These are phyloP conservation scores for Caenorhabditis auriculariae DNA, from an alignment of 2,888 invertebrate genomes.

Conservation along the genomic window DNA sequence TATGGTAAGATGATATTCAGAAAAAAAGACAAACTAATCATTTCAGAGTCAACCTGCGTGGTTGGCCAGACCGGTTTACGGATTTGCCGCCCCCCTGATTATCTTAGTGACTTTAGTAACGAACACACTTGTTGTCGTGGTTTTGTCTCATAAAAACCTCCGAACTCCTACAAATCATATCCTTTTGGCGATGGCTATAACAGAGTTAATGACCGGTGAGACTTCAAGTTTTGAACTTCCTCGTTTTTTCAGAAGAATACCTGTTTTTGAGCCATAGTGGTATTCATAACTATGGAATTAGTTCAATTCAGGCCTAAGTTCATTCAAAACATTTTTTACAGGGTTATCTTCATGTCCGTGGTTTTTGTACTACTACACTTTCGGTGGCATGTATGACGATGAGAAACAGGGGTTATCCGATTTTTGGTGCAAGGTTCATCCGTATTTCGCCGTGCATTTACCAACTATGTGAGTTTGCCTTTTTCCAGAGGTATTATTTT, in stretches of 20 bases:
- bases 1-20: not conserved
- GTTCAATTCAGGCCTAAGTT: not conserved
- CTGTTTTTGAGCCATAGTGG: not conserved
- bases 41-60: constrained; percentile 15
- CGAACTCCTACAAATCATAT: constrained; percentile 43
- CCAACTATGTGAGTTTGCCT: constrained; percentile 71
- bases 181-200: constrained; percentile 40
- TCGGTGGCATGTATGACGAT: constrained; percentile 16
- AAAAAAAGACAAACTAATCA: not conserved
- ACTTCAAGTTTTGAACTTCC: not conserved
- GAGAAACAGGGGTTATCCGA: constrained; percentile 9
- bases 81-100: constrained; percentile 30
- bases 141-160: constrained; percentile 30
- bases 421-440: constrained; percentile 61
- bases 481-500: not conserved
- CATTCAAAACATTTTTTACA: not conserved
- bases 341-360: constrained; percentile 35
- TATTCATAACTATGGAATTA: not conserved
- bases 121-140: constrained; percentile 34
- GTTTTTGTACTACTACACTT: constrained; percentile 42
- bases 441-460: constrained; percentile 69
- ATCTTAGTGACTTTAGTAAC: constrained; percentile 34
- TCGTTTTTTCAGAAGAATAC: not conserved
- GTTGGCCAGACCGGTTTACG: constrained; percentile 30
- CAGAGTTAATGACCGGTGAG: constrained; percentile 35